Percentiles rank a stretch among this genome's conserved stretches.
These are phyloP conservation scores for Coregonus sp. DNA, from an alignment of 2,797 vertebrate species.

Conservation along the genomic window DNA sequence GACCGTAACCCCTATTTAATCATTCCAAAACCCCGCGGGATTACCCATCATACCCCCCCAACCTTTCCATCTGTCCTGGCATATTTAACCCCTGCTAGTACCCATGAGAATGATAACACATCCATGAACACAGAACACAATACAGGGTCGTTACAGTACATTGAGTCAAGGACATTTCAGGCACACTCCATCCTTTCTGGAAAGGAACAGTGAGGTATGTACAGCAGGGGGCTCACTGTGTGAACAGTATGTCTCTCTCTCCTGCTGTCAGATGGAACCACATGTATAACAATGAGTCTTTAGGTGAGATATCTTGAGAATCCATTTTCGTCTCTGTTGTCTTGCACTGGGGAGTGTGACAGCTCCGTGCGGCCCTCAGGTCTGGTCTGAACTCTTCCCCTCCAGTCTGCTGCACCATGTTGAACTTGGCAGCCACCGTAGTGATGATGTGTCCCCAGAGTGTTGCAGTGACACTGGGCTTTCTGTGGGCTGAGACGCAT, in stretches of 20 bases:
- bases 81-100: no score
- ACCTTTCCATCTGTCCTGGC: no score
- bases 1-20: no score
- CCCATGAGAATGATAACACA: no score
- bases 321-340: slow-evolving; percentile 47
- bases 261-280: slow-evolving; percentile 36
- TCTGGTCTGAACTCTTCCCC: slow-evolving; percentile 60
- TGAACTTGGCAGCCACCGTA: slow-evolving; percentile 59
- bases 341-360: slow-evolving; percentile 30
- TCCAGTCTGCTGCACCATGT: slow-evolving; percentile 49
- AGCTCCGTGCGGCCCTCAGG: not conserved
- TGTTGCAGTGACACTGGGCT: slow-evolving; percentile 51
- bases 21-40: no score
- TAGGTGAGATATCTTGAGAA: slow-evolving; percentile 59
- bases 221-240: slow-evolving; percentile 59
- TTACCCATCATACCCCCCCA: no score
- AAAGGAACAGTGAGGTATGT: slow-evolving; percentile 58
- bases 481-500: slow-evolving; percentile 36
- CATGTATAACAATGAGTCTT: slow-evolving; percentile 27
- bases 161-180: slow-evolving; percentile 15
- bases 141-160: no score
- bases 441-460: slow-evolving; percentile 61
- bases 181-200: slow-evolving; percentile 57
- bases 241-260: slow-evolving; percentile 54
- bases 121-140: no score